Evolutionary conservation across 2,113 vertebrate genomes (phyloP).

Genomic region (Perca schrenkii): DNA sequence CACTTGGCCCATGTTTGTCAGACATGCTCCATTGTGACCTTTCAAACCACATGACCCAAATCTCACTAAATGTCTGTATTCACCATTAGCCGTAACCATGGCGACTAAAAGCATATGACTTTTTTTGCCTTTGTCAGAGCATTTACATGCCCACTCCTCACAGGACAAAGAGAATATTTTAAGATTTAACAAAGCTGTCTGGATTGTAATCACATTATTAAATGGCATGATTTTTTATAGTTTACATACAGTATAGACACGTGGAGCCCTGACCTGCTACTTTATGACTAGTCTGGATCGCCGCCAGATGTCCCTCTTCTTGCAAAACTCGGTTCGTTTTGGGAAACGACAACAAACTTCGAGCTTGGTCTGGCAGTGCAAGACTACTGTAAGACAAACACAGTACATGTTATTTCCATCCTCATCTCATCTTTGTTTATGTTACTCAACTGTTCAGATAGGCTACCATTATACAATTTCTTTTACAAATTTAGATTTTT

Average conservation of each 20-base stretch:
- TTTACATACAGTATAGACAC: not conserved
- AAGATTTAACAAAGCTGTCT: conserved; percentile 27
- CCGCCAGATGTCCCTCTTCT: too few species aligned
- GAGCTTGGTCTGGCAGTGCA: too few species aligned
- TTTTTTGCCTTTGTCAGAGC: conserved; percentile 28
- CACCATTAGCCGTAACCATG: conserved; percentile 28
- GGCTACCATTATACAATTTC: too few species aligned
- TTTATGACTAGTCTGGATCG: too few species aligned
- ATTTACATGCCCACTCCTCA: conserved; percentile 23
- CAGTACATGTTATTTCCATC: too few species aligned
- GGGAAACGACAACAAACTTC: too few species aligned
- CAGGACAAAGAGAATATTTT: conserved; percentile 10
- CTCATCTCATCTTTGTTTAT: too few species aligned
- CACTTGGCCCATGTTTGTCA: not conserved
- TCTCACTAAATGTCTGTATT: conserved; percentile 11
- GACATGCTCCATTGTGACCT: conserved; percentile 6
- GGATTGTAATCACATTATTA: not conserved
- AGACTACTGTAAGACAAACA: too few species aligned
- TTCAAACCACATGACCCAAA: conserved; percentile 24
- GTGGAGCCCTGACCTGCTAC: too few species aligned
- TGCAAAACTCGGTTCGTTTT: too few species aligned
- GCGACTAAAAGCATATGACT: conserved; percentile 63
- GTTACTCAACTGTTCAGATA: too few species aligned
- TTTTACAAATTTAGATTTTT: too few species aligned
- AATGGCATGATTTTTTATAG: not conserved